phyloP scores from a whole-genome alignment of 1,140 invertebrate genomes.

The Protaetia brevitarsis region DNA sequence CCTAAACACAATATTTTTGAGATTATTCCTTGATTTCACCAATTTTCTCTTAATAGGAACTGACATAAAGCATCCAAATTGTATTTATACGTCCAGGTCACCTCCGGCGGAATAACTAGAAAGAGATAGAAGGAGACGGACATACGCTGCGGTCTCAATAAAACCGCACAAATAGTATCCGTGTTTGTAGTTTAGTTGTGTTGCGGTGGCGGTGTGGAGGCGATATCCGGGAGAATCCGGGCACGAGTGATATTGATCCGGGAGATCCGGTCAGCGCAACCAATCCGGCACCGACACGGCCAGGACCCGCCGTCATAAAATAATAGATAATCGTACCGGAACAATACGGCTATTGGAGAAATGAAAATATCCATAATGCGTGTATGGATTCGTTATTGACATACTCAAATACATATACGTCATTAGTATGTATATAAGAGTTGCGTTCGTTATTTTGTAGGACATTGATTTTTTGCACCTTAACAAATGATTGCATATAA shows the following conservation, averaged over 20 bases:
- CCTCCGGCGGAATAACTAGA: no score
- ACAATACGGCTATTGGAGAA: constrained; percentile 16
- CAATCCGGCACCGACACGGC: constrained; percentile 39
- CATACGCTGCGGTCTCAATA: not conserved
- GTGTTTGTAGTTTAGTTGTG: constrained; percentile 23
- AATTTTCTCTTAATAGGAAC: no score
- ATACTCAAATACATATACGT: no score
- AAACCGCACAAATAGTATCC: constrained; percentile 20
- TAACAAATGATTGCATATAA: no score
- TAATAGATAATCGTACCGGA: not conserved
- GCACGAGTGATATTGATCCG: constrained; percentile 39
- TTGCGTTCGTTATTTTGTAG: no score
- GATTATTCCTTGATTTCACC: no score
- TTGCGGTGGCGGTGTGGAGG: constrained; percentile 22
- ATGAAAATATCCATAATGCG: not conserved
- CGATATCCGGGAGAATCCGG: constrained; percentile 38
- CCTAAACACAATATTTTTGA: no score
- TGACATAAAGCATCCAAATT: no score
- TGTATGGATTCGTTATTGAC: no score
- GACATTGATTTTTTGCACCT: no score
- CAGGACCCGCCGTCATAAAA: constrained; percentile 21
- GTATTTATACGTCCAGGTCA: no score
- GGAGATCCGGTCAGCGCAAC: constrained; percentile 39
- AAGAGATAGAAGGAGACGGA: not conserved
- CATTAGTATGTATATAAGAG: no score